phyloP scores from a whole-genome alignment of 1,140 invertebrate genomes.

The Fopius arisanus region DNA sequence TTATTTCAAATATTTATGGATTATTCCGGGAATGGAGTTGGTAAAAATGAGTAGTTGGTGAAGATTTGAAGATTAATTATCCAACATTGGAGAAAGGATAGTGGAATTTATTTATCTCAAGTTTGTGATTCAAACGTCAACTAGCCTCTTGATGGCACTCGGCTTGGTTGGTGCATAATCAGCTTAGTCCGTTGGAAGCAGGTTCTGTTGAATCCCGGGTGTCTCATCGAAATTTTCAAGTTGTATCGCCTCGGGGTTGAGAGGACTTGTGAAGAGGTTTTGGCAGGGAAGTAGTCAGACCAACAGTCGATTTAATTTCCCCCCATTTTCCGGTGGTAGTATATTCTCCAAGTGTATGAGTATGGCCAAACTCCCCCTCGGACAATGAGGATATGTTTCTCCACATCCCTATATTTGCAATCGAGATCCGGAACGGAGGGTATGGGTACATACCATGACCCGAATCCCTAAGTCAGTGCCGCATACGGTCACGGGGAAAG shows the following conservation, averaged over 20 bases:
- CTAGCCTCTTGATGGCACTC: neutral
- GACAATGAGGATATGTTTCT: neutral
- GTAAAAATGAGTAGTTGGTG: no score
- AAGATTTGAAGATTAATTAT: no score
- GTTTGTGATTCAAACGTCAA: neutral
- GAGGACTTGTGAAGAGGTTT: conserved; percentile 5
- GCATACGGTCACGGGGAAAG: conserved; percentile 42
- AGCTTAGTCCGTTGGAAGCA: neutral
- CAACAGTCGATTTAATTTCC: conserved; percentile 9
- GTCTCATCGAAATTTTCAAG: neutral
- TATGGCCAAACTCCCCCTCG: neutral
- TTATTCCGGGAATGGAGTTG: no score
- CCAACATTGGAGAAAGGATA: no score
- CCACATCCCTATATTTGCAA: conserved; percentile 54
- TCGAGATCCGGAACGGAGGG: conserved; percentile 46
- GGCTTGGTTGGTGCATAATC: neutral
- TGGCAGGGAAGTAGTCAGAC: neutral
- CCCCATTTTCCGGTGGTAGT: neutral
- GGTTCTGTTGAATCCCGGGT: neutral
- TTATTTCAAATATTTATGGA: no score
- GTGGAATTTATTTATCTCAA: no score
- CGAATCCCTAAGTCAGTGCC: conserved; percentile 55
- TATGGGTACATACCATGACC: conserved; percentile 51
- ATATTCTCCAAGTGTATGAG: neutral
- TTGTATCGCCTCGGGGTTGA: neutral